Evolutionary conservation across 2,113 vertebrate genomes (phyloP).

Genomic region (Bagarius yarrelli): DNA sequence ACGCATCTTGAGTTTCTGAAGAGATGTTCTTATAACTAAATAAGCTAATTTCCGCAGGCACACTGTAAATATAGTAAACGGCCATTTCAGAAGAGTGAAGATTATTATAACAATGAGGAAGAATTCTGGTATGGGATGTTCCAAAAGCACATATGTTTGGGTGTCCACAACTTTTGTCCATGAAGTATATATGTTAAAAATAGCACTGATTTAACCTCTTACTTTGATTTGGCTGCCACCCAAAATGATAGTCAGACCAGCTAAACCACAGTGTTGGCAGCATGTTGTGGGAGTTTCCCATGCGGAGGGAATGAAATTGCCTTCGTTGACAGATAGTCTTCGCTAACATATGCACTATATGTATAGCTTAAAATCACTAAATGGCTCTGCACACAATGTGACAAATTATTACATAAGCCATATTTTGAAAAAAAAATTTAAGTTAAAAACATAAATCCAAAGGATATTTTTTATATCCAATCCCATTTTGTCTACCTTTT

Average conservation of each 20-base stretch:
- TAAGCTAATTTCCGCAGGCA: neutral
- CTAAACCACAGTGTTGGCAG: conserved; percentile 59
- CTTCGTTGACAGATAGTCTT: conserved; percentile 25
- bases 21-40: neutral
- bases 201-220: conserved; percentile 25
- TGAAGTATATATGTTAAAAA: conserved; percentile 7
- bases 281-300: conserved; percentile 50
- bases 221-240: conserved; percentile 49
- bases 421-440: neutral
- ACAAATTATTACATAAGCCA: neutral
- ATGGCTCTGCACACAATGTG: neutral
- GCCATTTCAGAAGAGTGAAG: neutral
- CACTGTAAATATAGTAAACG: neutral
- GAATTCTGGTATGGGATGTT: neutral
- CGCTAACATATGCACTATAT: conserved; percentile 6
- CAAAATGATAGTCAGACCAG: conserved; percentile 60
- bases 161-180: neutral
- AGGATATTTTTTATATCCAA: neutral
- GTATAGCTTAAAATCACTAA: conserved; percentile 6
- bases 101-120: no score
- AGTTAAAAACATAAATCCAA: conserved; percentile 11
- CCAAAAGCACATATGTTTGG: neutral
- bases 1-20: no score
- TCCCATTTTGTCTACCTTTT: conserved; percentile 9
- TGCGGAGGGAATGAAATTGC: conserved; percentile 31